Evolutionary conservation across 2,888 invertebrate genomes (phyloP).

Genomic region (Enchytraeus crypticus): DNA sequence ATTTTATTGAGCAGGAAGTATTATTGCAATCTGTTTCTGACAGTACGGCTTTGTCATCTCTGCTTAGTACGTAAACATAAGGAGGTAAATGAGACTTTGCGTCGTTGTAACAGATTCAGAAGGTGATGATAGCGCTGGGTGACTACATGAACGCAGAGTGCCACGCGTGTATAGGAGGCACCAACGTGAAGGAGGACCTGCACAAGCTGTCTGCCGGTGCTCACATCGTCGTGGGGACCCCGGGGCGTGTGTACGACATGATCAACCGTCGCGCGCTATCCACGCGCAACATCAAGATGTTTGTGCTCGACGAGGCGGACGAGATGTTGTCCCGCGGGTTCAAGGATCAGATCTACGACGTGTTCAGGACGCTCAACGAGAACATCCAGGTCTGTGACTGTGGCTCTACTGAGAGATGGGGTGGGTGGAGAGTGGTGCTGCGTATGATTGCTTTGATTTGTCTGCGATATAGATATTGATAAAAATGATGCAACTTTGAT

Average conservation of each 20-base stretch:
- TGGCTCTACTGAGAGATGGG: too few species aligned
- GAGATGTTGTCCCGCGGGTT: constrained; percentile 99
- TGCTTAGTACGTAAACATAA: too few species aligned
- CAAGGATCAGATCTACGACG: constrained; percentile 69
- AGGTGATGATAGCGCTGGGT: constrained; percentile 90
- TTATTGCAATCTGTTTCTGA: too few species aligned
- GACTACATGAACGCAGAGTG: constrained; percentile 96
- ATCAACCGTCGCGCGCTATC: constrained; percentile 29
- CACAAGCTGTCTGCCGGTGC: constrained; percentile 80
- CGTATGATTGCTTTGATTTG: too few species aligned
- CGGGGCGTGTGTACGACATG: constrained; percentile 56
- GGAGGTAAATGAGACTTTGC: too few species aligned
- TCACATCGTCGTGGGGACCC: constrained; percentile 97
- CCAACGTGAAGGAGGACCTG: constrained; percentile 94
- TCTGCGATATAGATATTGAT: too few species aligned
- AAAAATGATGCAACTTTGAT: too few species aligned
- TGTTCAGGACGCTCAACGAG: constrained; percentile 26
- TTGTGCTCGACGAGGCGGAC: constrained; percentile 50
- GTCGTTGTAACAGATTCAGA: constrained; percentile 57
- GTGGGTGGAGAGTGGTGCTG: too few species aligned
- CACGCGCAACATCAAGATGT: constrained; percentile 27
- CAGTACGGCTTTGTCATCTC: too few species aligned
- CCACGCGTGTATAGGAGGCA: constrained; percentile 98
- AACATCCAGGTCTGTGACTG: constrained; percentile 35
- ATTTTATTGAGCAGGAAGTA: too few species aligned